Base-by-base conservation (phyloP, 2,113 vertebrate species). In the Phylloscopus trochiloides region DNA sequence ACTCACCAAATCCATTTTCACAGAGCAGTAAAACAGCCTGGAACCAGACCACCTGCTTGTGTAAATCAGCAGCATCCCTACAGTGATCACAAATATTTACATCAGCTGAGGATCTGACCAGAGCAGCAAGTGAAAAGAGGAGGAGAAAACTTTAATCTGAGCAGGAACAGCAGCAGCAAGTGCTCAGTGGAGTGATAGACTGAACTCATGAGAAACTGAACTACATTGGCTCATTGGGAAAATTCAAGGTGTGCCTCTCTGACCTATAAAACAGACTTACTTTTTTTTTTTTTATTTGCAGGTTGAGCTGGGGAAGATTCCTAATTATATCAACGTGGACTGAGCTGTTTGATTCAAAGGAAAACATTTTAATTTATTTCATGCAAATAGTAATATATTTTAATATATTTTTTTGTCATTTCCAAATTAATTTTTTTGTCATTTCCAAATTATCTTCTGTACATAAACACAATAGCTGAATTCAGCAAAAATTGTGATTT, bases 11-110 rank as follows among this genome's bases (percentile, higher is more conserved):
- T 48, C 31, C 17, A 76, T 76, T 94, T 94, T 79, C 70, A 87
- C 11, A 81, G 84, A 83, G 38, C 48, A 63, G 32, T 34, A 78
- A 74, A 50, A 84, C 18, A 89, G 61, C 7, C 47, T 36, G 51
- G 59, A 92, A 74, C 4, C 22, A 67, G 28, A 84, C 14, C 24
- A 63, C 36, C 59, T 43, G 26, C 48, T 78, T 81, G 9, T 54
- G 29, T 85, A 86, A 87, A 96, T 94, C 74, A 94, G 62, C 38
- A 94, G 36, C 70, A 75, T 86, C 87, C 50, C 57, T 50, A 61
- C 0, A 57, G 51, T 10, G 34, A 75, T 83, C 75, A 55, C 32
- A 70, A 47, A 47, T 62, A 32, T 57, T 83, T 86, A 86, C 29
- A 86, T 5, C 50, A 77, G 50, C 38, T 54, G 45, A 92, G 75